Conservation (phyloP, 2,888 invertebrate genomes). For the Lysandra coridon region DNA sequence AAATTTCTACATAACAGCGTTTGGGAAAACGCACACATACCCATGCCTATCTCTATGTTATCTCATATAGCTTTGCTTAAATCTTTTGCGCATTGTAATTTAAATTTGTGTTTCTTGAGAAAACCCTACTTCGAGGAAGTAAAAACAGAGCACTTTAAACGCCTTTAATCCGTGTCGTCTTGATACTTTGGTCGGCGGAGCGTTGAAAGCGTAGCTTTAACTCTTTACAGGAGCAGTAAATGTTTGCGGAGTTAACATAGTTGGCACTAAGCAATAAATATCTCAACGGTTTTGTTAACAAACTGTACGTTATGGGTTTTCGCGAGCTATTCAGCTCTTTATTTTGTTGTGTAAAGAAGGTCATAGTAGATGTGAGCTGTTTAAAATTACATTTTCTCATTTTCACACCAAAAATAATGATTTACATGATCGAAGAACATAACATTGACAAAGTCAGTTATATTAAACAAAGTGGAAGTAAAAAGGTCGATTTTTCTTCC, state of each 20-base stretch:
- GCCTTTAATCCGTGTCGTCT: constrained; percentile 6
- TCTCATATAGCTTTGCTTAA: too few relatives aligned
- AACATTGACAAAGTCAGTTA: too few relatives aligned
- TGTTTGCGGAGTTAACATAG: constrained; percentile 2
- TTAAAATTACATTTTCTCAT: too few relatives aligned
- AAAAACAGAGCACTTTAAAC: neutral
- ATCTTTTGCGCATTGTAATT: neutral
- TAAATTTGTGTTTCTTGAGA: neutral
- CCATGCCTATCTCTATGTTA: too few relatives aligned
- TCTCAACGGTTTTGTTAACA: constrained; percentile 1
- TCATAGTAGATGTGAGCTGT: too few relatives aligned
- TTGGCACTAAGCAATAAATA: constrained; percentile 10
- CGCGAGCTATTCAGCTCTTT: neutral
- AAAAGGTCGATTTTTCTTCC: too few relatives aligned
- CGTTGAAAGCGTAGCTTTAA: neutral
- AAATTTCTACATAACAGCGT: too few relatives aligned
- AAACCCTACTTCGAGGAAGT: neutral
- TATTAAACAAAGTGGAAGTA: too few relatives aligned
- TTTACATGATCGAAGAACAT: too few relatives aligned
- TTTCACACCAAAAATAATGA: too few relatives aligned
- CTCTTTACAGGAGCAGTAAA: constrained; percentile 11
- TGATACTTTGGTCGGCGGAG: neutral
- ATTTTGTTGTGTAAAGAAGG: neutral
- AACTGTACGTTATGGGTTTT: neutral
- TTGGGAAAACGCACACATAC: too few relatives aligned